These are phyloP conservation scores for Sitophilus oryzae DNA, from an alignment of 1,140 invertebrate genomes.

Conservation along the genomic window DNA sequence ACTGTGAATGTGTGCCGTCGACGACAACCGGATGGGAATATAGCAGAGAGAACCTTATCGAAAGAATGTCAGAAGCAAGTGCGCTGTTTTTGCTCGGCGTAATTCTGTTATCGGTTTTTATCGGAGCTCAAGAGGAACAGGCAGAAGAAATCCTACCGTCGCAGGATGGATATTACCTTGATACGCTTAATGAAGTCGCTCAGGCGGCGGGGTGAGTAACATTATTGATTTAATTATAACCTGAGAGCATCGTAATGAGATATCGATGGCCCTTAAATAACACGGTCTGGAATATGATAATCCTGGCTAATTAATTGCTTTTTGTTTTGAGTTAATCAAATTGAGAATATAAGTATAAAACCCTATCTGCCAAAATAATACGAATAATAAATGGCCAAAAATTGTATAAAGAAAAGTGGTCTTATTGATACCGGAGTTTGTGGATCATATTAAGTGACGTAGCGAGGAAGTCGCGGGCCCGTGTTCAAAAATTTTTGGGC, in stretches of 20 bases:
- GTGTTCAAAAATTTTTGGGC: no score
- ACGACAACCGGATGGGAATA: not conserved
- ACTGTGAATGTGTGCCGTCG: not conserved
- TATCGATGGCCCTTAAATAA: slow-evolving; percentile 1
- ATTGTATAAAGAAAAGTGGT: no score
- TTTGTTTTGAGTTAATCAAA: not conserved
- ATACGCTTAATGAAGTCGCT: slow-evolving; percentile 5
- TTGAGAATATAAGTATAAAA: not conserved
- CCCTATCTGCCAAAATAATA: no score
- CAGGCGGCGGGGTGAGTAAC: not conserved
- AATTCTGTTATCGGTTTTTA: slow-evolving; percentile 1
- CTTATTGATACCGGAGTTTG: no score
- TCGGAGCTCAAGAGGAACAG: not conserved
- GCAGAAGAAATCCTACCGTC: not conserved
- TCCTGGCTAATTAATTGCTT: not conserved
- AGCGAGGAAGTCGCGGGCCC: no score
- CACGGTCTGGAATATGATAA: not conserved
- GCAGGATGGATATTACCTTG: slow-evolving; percentile 4
- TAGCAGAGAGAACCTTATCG: not conserved
- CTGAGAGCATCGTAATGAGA: not conserved
- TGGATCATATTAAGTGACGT: no score
- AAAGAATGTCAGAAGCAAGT: slow-evolving; percentile 6
- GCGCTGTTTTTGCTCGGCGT: slow-evolving; percentile 4
- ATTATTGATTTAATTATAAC: slow-evolving; percentile 8
- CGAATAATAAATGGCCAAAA: no score